These are phyloP conservation scores for Tetramorium alpestre DNA, from an alignment of 1,140 invertebrate genomes.

Conservation along the genomic window DNA sequence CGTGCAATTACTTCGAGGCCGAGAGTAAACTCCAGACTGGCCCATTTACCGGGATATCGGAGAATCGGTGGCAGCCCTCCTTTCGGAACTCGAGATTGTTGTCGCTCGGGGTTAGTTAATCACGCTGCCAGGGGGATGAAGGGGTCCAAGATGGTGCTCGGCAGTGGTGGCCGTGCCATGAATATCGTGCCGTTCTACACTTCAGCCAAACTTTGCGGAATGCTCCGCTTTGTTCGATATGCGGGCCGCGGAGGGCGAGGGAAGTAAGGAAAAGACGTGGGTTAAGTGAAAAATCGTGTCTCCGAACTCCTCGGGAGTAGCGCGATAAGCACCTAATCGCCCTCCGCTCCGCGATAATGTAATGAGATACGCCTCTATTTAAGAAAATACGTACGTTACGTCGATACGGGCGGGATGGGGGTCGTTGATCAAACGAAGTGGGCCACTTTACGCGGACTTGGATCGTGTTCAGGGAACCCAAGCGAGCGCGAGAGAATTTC, in stretches of 20 bases:
- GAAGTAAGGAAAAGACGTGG: neutral
- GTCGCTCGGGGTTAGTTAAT: slow-evolving; percentile 75
- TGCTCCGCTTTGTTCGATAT: slow-evolving; percentile 53
- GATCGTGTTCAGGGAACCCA: slow-evolving; percentile 33
- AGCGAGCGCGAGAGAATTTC: slow-evolving; percentile 29
- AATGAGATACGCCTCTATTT: slow-evolving; percentile 29
- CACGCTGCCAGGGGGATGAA: slow-evolving; percentile 40
- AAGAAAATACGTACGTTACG: slow-evolving; percentile 7
- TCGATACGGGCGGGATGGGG: neutral
- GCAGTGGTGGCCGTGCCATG: slow-evolving; percentile 7
- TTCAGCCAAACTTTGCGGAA: slow-evolving; percentile 57
- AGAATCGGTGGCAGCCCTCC: slow-evolving; percentile 66
- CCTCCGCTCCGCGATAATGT: slow-evolving; percentile 12
- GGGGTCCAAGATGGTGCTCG: slow-evolving; percentile 40
- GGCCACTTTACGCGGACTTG: slow-evolving; percentile 46
- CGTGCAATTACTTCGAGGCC: slow-evolving; percentile 75
- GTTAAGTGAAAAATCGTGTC: slow-evolving; percentile 56
- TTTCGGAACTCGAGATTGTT: slow-evolving; percentile 76
- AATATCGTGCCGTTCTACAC: slow-evolving; percentile 45
- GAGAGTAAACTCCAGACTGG: slow-evolving; percentile 69
- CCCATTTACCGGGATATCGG: slow-evolving; percentile 63
- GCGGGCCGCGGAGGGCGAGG: neutral
- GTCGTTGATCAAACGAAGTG: slow-evolving; percentile 36
- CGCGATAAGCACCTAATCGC: slow-evolving; percentile 36
- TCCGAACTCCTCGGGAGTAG: neutral